These are phyloP conservation scores for Nettapus auritus DNA, from an alignment of 2,113 vertebrate species.

Conservation along the genomic window DNA sequence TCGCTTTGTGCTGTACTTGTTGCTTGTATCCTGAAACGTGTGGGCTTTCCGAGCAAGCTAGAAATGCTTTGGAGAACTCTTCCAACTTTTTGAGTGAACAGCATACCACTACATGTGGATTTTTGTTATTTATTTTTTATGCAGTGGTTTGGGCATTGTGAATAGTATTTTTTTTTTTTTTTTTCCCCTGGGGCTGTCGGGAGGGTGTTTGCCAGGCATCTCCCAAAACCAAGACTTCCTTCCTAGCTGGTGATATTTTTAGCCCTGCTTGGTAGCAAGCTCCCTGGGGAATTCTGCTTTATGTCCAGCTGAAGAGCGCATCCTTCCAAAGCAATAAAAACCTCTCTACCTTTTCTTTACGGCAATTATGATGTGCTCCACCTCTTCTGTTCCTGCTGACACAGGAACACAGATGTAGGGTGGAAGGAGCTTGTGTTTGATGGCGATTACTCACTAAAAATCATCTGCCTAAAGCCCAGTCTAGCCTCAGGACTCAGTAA, in stretches of 20 bases:
- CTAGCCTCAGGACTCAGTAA: background rate
- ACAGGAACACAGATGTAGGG: rapidly evolving
- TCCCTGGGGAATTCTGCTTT: background rate
- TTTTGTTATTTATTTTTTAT: background rate
- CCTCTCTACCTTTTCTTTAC: background rate
- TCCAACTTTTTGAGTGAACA: background rate
- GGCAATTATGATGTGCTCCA: background rate
- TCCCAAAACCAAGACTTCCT: constrained; percentile 44
- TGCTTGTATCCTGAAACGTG: background rate
- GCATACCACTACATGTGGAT: background rate
- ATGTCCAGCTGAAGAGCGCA: background rate
- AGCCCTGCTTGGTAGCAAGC: constrained; percentile 3
- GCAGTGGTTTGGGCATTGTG: background rate
- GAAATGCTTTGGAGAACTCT: background rate
- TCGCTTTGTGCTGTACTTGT: background rate
- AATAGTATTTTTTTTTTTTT: background rate
- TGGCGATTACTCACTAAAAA: background rate
- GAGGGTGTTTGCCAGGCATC: background rate
- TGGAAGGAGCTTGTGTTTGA: background rate
- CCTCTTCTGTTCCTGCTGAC: background rate
- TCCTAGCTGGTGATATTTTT: constrained; percentile 36
- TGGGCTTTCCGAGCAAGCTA: background rate
- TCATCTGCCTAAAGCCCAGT: background rate
- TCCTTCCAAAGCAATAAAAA: background rate
- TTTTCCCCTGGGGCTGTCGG: no score